Evolutionary conservation across 2,888 invertebrate genomes (phyloP).

Genomic region (Heliconius charithonia): DNA sequence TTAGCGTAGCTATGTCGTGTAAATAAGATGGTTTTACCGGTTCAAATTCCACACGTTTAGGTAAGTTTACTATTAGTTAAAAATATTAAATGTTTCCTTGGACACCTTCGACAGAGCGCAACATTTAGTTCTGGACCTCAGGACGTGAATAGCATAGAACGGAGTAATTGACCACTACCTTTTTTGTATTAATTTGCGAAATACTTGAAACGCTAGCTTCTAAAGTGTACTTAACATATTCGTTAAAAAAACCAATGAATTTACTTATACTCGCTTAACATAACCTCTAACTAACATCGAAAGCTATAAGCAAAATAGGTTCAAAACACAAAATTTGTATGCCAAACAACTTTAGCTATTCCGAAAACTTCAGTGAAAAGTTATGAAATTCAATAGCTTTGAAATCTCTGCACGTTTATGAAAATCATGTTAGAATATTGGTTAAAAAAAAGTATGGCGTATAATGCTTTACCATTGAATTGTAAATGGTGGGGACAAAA

Average conservation of each 20-base stretch:
- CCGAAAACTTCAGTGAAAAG: conserved; percentile 25
- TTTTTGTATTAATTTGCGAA: no score
- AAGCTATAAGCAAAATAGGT: conserved; percentile 21
- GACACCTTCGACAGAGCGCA: not conserved
- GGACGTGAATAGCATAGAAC: no score
- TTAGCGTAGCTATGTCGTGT: not conserved
- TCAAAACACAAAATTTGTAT: conserved; percentile 24
- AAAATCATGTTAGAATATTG: conserved; percentile 35
- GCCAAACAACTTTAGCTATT: conserved; percentile 23
- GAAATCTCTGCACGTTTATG: conserved; percentile 23
- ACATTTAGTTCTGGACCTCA: not conserved
- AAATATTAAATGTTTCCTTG: not conserved
- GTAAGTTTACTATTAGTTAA: no score
- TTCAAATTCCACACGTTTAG: not conserved
- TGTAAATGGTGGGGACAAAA: conserved; percentile 35
- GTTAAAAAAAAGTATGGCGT: conserved; percentile 22
- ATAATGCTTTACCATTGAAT: conserved; percentile 33
- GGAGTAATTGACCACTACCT: no score
- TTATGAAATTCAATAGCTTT: conserved; percentile 3
- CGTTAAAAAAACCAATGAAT: not conserved
- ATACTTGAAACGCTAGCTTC: no score
- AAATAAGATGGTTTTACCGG: not conserved
- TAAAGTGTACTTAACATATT: not conserved
- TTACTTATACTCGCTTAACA: conserved; percentile 1
- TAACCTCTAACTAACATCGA: conserved; percentile 7